Evolutionary conservation across 2,113 vertebrate species (phyloP).

Genomic region (Gobio gobio): DNA sequence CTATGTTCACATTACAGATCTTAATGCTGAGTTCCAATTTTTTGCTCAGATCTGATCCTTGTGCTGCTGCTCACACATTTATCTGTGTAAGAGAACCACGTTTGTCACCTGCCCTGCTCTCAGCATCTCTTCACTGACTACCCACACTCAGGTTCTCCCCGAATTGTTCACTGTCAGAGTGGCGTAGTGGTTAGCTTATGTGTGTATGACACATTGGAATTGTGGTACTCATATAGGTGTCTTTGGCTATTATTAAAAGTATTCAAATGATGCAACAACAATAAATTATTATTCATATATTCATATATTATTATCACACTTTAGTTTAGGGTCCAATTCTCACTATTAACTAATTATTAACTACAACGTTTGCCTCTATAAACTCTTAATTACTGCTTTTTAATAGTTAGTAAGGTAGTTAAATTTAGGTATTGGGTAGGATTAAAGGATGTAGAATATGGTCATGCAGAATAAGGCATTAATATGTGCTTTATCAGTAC

Average conservation of each 20-base stretch:
- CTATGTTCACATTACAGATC: slow-evolving; percentile 27
- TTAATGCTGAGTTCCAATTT: slow-evolving; percentile 28
- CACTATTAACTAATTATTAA: too few relatives aligned
- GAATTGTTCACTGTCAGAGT: background rate
- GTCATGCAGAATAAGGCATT: too few relatives aligned
- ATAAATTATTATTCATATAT: background rate
- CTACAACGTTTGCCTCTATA: too few relatives aligned
- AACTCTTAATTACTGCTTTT: too few relatives aligned
- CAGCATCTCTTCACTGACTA: background rate
- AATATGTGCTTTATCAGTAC: too few relatives aligned
- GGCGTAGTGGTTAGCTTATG: background rate
- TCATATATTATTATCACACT: background rate
- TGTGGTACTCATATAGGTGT: background rate
- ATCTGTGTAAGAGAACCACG: background rate
- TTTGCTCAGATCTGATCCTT: slow-evolving; percentile 1
- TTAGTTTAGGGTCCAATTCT: too few relatives aligned
- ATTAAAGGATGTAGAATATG: too few relatives aligned
- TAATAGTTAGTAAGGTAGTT: too few relatives aligned
- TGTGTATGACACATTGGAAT: background rate
- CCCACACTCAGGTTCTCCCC: background rate
- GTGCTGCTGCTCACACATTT: background rate
- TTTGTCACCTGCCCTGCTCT: background rate
- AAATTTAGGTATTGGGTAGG: too few relatives aligned
- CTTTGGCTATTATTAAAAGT: background rate
- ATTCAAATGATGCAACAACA: background rate